Conservation (phyloP, 2,113 vertebrate species). For the Coreoperca whiteheadi region DNA sequence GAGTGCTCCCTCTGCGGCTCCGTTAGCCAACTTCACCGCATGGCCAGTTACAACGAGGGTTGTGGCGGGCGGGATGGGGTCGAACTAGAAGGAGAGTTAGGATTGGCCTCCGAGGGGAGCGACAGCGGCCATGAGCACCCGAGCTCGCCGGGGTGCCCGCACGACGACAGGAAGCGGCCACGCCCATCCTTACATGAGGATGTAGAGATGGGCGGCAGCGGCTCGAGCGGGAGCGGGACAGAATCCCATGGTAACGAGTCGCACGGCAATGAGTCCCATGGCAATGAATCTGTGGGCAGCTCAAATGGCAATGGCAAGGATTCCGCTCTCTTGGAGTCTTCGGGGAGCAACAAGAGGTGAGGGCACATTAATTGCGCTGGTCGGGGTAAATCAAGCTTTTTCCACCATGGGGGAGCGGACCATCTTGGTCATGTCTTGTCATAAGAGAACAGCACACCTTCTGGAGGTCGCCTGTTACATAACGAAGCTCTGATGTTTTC, state of each 20-base stretch:
- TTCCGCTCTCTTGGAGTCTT: conserved; percentile 85
- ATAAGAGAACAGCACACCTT: conserved; percentile 3
- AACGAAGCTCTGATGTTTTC: background rate
- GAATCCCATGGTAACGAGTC: conserved; percentile 89
- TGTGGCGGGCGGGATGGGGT: conserved; percentile 52
- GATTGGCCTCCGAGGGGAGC: conserved; percentile 81
- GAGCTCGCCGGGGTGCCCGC: conserved; percentile 44
- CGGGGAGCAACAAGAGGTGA: conserved; percentile 88
- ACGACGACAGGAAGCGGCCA: conserved; percentile 66
- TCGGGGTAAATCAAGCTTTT: background rate
- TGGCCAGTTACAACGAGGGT: conserved; percentile 75
- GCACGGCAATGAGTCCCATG: conserved; percentile 85
- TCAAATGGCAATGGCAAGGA: conserved; percentile 87
- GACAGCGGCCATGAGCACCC: conserved; percentile 82
- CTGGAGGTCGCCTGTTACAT: conserved; percentile 29
- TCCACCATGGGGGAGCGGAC: conserved; percentile 11
- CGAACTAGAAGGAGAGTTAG: conserved; percentile 64
- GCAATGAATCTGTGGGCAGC: conserved; percentile 85
- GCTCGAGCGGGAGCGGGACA: conserved; percentile 88
- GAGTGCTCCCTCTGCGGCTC: conserved; percentile 39
- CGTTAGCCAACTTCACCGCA: conserved; percentile 76
- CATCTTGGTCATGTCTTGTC: conserved; percentile 48
- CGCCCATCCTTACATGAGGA: conserved; percentile 86
- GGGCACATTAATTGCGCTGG: conserved; percentile 1
- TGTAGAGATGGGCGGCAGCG: conserved; percentile 89